These are phyloP conservation scores for Zapus hudsonius DNA, from an alignment of 2,113 vertebrate genomes.

Conservation along the genomic window DNA sequence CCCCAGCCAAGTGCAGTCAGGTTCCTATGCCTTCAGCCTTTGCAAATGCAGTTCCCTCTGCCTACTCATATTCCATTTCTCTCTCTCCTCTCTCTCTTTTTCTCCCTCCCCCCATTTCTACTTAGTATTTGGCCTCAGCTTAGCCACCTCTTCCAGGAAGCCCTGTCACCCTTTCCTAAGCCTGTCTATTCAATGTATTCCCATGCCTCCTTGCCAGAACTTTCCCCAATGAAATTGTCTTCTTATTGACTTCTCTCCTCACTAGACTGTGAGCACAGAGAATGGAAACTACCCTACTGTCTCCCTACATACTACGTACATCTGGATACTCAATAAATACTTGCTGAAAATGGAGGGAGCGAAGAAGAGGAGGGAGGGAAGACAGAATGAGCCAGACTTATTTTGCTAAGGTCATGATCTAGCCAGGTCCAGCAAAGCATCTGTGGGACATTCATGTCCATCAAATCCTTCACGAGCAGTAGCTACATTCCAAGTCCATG, in stretches of 20 bases:
- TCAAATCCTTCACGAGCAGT: neutral
- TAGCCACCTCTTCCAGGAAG: slow-evolving; percentile 16
- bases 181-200: neutral
- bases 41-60: neutral
- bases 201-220: no score
- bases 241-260: neutral
- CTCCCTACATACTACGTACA: neutral
- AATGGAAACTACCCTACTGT: neutral
- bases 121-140: neutral
- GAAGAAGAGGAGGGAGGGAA: no score
- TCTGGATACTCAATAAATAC: neutral
- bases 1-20: neutral
- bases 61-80: neutral
- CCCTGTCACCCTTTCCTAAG: neutral
- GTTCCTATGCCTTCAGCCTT: neutral
- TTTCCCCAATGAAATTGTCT: neutral
- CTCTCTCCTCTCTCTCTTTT: neutral
- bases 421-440: neutral
- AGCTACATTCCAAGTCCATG: neutral
- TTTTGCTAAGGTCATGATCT: neutral
- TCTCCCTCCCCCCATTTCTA: neutral
- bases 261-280: neutral
- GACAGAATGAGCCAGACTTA: neutral
- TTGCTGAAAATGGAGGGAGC: neutral
- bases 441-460: neutral